Evolutionary conservation across 2,797 vertebrate species (phyloP), one percentile per base, ranked within the genome.

Genomic region (Mus caroli): DNA sequence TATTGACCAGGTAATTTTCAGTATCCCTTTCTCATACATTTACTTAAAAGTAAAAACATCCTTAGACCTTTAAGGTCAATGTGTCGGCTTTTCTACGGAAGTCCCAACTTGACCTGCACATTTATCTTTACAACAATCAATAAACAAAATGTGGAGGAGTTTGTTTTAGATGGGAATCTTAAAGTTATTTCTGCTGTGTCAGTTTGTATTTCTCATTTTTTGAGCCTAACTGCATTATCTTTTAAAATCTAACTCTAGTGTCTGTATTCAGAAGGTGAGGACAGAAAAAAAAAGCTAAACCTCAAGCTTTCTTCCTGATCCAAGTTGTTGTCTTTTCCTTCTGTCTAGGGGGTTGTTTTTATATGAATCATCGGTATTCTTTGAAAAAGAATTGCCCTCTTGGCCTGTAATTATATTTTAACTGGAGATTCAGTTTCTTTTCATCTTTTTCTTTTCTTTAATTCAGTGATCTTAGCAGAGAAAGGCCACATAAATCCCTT

Each of bases 361-460:
- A 88, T 92, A 50, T 56, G 83, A 94, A 90, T 95, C 80, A 52
- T 76, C 94, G 91, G 43, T 77, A 75, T 94, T 94, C 88, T 62
- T 58, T 96, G 71, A 88, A 95, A 96, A 97, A 86, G 31, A 96
- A 80, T 90, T 96, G 91, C 90, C 91, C 69, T 90, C 26, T 90
- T 95, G 40, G 46, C 92, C 60, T 77, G 52, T 88, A 92, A 80
- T 94, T 96, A 90, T 94, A 91, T 97, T 96, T 94, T 84, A 91
- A 94, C 52, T 86, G 9, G 26, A 90, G 37, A 78, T 50, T 52
- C 79, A 83, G 28, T 73, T 97, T 10, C 22, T 46, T 79, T 95
- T 95, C 90, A 94, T 93, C 76, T 92, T 94, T 78, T 58, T 90
- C 75, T 95, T 80, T 93, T 78, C 40, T 77, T 62, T 62, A 83